These are phyloP conservation scores for Tauraco erythrolophus DNA, from an alignment of 2,113 vertebrate genomes.

Conservation along the genomic window DNA sequence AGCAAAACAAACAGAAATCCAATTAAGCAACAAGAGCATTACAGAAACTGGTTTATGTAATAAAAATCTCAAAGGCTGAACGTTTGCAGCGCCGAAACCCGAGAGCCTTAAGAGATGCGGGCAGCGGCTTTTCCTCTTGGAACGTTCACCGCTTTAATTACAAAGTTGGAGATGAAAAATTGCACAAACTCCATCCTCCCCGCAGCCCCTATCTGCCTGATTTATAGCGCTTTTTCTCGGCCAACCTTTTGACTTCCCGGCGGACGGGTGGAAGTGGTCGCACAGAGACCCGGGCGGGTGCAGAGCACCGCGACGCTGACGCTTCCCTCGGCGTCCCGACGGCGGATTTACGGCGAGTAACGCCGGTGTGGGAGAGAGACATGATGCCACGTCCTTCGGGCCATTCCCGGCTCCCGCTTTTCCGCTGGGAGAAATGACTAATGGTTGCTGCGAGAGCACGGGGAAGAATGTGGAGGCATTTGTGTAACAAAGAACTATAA, in stretches of 20 bases:
- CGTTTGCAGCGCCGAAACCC: neutral
- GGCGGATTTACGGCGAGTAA: neutral
- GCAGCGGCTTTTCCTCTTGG: neutral
- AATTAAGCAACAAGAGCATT: neutral
- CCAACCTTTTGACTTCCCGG: neutral
- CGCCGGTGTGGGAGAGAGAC: neutral
- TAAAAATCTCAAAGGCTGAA: neutral
- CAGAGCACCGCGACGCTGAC: neutral
- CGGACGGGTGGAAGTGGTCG: neutral
- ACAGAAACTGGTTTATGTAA: neutral
- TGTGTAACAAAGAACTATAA: slow-evolving; percentile 78
- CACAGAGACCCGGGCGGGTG: neutral
- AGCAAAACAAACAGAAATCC: slow-evolving; percentile 37
- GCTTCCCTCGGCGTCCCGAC: neutral
- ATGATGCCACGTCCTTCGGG: neutral
- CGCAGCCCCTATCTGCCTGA: neutral
- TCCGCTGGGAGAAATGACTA: slow-evolving; percentile 8
- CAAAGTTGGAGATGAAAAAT: slow-evolving; percentile 18
- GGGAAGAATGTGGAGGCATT: slow-evolving; percentile 68
- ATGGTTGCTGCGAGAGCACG: slow-evolving; percentile 17
- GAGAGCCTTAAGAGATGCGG: neutral
- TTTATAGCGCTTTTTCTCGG: neutral
- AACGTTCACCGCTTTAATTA: neutral
- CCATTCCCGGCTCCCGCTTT: neutral
- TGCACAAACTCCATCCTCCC: neutral